phyloP scores from a whole-genome alignment of 2,888 invertebrate species.

The Torymus tubicola region DNA sequence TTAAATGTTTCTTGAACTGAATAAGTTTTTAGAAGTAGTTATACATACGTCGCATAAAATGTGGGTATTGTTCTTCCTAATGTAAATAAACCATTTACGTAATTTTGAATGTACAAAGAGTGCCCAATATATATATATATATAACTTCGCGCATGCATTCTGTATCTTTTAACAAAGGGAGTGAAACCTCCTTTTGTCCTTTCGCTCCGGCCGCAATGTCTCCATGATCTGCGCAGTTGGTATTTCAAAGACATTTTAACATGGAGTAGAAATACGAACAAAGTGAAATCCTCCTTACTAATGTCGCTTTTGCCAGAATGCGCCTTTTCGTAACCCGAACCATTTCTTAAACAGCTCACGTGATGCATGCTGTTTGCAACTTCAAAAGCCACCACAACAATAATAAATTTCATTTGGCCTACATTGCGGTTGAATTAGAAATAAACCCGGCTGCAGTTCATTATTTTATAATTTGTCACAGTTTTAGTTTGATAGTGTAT shows the following conservation, averaged over 20 bases:
- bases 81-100: conserved; percentile 20
- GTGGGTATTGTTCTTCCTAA: neutral
- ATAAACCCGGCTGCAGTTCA: too few relatives aligned
- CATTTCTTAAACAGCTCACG: conserved; percentile 14
- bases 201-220: neutral
- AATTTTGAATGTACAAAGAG: conserved; percentile 7
- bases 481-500: too few relatives aligned
- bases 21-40: too few relatives aligned
- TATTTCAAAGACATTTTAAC: conserved; percentile 22
- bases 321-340: conserved; percentile 16
- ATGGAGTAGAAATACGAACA: conserved; percentile 19
- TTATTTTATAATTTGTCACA: too few relatives aligned
- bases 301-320: neutral
- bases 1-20: too few relatives aligned
- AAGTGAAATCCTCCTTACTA: conserved; percentile 15
- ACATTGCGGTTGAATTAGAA: too few relatives aligned
- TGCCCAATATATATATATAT: neutral
- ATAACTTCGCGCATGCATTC: conserved; percentile 13
- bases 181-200: conserved; percentile 12
- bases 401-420: too few relatives aligned
- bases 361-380: neutral
- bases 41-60: neutral
- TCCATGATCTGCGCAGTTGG: conserved; percentile 23
- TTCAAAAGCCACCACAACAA: too few relatives aligned
- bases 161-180: conserved; percentile 34